phyloP scores from a whole-genome alignment of 2,113 vertebrate species.

The Anhinga rufa region DNA sequence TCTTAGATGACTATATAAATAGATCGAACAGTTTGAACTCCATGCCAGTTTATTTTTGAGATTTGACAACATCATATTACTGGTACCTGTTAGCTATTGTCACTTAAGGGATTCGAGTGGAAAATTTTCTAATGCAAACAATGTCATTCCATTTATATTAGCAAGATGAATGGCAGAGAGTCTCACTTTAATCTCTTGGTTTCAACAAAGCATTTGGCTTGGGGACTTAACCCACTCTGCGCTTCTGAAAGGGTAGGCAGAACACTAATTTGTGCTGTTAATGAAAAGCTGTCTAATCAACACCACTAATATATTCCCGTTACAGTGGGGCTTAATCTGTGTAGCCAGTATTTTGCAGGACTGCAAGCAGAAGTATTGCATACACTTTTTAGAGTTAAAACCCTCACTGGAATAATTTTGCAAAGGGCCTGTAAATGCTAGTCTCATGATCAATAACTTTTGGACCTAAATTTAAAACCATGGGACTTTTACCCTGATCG shows the following conservation, averaged over 20 bases:
- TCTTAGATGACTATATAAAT: slow-evolving; percentile 32
- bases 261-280: slow-evolving; percentile 13
- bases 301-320: not conserved
- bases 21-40: slow-evolving; percentile 40
- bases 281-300: not conserved
- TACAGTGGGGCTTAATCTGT: not conserved
- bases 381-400: not conserved
- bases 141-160: not conserved
- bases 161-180: not conserved
- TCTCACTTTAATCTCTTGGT: not conserved
- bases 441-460: not conserved
- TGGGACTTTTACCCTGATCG: not conserved
- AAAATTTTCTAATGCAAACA: not conserved
- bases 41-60: slow-evolving; percentile 34
- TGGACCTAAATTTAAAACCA: not conserved
- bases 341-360: not conserved
- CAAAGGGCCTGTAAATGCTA: not conserved
- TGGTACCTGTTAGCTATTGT: slow-evolving; percentile 25
- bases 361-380: not conserved
- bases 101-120: not conserved
- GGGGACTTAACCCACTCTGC: not conserved
- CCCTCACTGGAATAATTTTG: not conserved
- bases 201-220: not conserved
- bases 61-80: not conserved
- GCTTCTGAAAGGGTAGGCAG: not conserved